Conservation (phyloP, 1,140 invertebrate genomes). For the Alviniconcha marisindica region DNA sequence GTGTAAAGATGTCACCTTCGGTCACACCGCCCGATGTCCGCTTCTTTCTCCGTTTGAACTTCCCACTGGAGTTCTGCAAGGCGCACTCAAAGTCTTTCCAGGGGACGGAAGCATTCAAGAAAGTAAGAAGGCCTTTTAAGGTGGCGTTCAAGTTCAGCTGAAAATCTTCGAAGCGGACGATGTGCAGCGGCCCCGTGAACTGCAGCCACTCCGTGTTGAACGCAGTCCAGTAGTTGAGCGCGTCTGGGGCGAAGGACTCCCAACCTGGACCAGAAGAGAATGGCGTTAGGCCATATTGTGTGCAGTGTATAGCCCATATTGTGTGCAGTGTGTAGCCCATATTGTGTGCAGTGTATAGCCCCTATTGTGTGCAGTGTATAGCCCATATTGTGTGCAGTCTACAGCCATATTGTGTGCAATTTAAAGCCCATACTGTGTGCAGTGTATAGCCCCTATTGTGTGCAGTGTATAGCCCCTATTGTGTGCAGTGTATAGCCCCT, state of each 20-base stretch:
- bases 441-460: too few relatives aligned
- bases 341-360: too few relatives aligned
- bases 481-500: too few relatives aligned
- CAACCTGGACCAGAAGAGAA: constrained; percentile 29
- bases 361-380: too few relatives aligned
- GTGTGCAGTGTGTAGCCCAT: too few relatives aligned
- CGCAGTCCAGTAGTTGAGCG: not conserved
- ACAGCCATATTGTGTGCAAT: too few relatives aligned
- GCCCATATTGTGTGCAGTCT: too few relatives aligned
- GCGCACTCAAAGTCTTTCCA: constrained; percentile 2
- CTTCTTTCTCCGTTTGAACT: not conserved
- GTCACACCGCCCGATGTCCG: not conserved
- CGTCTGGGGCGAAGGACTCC: not conserved
- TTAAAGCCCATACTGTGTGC: too few relatives aligned
- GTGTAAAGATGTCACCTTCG: not conserved
- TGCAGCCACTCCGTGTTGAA: constrained; percentile 28
- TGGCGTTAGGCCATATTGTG: too few relatives aligned
- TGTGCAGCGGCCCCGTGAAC: constrained; percentile 26
- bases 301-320: too few relatives aligned
- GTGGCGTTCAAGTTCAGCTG: not conserved
- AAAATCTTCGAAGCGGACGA: constrained; percentile 29
- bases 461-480: too few relatives aligned
- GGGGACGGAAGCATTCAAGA: not conserved
- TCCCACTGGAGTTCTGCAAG: not conserved
- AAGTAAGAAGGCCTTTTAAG: not conserved